Base-by-base conservation (phyloP, 2,797 vertebrate species). In the Mallotus villosus region DNA sequence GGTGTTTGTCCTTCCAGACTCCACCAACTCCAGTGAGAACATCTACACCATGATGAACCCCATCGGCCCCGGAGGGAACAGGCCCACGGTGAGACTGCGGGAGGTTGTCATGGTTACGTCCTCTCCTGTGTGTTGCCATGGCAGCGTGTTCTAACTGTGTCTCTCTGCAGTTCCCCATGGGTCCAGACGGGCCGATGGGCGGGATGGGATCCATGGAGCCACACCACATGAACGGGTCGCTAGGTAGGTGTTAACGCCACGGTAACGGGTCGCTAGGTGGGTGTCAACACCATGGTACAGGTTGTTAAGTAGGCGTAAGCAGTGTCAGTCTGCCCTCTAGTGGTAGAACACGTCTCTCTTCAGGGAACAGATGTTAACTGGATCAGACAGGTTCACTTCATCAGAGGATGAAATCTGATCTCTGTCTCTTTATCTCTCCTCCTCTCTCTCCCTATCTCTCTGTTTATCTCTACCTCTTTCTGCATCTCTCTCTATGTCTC, bases 221-320 rank as follows among this genome's bases (percentile, higher is more conserved):
- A n/a, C 96, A 97, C 81, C 95, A 95, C 89, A 95, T 96, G 93
- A 97, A 97, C 32, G 95, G 96, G 85, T 96, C 96, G 74, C 87
- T 96, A 94, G 95, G 96, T 97, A 82, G 90, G 93, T 81, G 16
- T 59, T 46, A 17, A 60, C 16, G 2, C 12, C n/a, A 67, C 51
- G 37, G 37, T 41, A 41, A 41, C 37, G 37, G 37, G 11, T 11
- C 11, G 12, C 37, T 41, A 41, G 12, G 37, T 41, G 8, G 37
- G 37, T 41, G 37, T 41, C 37, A 11, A 2, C 37, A 6, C 37
- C 37, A 41, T 9, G 37, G 37, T 41, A 41, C 37, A 2, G 37
- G 37, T 9, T 11, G 37, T 7, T 37, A 3, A 5, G 37, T 41
- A 12, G 37, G 37, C 37, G 7, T 76, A 24, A 74, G 67, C 72